Evolutionary conservation across 2,797 vertebrate species (phyloP).

Genomic region (Pseudomugil gertrudae): DNA sequence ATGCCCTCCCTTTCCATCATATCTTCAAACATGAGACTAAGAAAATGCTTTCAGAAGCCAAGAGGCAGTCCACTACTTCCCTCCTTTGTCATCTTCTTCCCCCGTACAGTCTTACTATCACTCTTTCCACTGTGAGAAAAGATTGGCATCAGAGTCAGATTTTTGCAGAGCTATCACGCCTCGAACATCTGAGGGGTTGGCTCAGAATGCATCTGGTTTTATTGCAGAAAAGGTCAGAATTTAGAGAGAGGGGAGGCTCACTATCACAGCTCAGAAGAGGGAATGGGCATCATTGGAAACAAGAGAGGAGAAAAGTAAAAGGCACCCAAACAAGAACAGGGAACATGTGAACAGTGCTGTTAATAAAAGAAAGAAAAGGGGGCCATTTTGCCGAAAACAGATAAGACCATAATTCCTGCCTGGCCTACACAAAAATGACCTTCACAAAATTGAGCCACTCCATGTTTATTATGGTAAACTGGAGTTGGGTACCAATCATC

Average conservation of each 20-base stretch:
- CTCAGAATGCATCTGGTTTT: constrained; percentile 70
- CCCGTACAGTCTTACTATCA: constrained; percentile 21
- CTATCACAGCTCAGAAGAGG: constrained; percentile 71
- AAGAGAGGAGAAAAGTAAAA: constrained; percentile 32
- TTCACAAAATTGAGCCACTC: constrained; percentile 26
- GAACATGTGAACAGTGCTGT: constrained; percentile 11
- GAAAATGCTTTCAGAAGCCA: constrained; percentile 48
- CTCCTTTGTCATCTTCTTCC: constrained; percentile 32
- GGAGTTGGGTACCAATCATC: constrained; percentile 66
- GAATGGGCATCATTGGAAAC: constrained; percentile 44
- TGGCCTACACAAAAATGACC: constrained; percentile 18
- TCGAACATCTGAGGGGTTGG: constrained; percentile 68
- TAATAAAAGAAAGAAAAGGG: constrained; percentile 38
- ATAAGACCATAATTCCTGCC: constrained; percentile 38
- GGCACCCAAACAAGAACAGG: constrained; percentile 38
- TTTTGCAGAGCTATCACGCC: constrained; percentile 67
- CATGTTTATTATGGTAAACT: constrained; percentile 43
- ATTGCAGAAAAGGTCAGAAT: constrained; percentile 81
- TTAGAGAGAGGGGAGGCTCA: constrained; percentile 68
- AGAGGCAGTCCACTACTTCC: constrained; percentile 47
- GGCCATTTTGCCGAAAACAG: constrained; percentile 25
- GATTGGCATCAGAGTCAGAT: constrained; percentile 65
- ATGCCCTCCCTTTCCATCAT: constrained; percentile 10
- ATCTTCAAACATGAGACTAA: constrained; percentile 52
- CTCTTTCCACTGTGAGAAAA: constrained; percentile 53